These are phyloP conservation scores for Tetheella fluctuosa DNA, from an alignment of 2,888 invertebrate genomes.

Conservation along the genomic window DNA sequence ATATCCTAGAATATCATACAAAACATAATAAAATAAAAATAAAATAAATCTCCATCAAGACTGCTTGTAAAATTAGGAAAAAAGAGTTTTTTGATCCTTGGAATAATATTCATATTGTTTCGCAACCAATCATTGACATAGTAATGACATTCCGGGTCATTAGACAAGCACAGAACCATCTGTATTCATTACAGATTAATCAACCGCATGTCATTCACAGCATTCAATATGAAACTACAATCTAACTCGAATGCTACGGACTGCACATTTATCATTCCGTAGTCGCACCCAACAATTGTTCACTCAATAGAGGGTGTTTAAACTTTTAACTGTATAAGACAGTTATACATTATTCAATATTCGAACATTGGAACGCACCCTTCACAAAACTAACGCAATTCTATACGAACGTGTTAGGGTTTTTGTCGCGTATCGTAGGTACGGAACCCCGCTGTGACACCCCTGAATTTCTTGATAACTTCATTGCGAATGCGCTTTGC, in stretches of 20 bases:
- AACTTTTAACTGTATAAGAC: slow-evolving; percentile 73
- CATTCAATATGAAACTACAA: slow-evolving; percentile 26
- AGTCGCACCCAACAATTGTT: slow-evolving; percentile 57
- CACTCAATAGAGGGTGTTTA: slow-evolving; percentile 77
- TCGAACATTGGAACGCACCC: slow-evolving; percentile 60
- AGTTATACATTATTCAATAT: slow-evolving; percentile 76
- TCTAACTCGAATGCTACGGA: slow-evolving; percentile 39
- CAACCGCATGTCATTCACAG: slow-evolving; percentile 21
- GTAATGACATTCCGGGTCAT: background rate
- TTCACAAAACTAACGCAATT: slow-evolving; percentile 41
- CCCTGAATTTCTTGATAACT: slow-evolving; percentile 78
- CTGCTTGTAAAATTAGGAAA: too few species aligned
- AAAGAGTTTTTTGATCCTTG: background rate
- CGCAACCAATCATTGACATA: background rate
- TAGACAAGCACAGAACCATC: background rate
- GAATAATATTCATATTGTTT: background rate
- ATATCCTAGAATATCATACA: too few species aligned
- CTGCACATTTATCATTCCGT: slow-evolving; percentile 66
- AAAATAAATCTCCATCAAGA: too few species aligned
- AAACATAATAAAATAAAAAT: too few species aligned
- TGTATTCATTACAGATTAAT: slow-evolving; percentile 6
- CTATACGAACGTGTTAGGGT: slow-evolving; percentile 60
- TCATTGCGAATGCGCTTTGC: slow-evolving; percentile 66
- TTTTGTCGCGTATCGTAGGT: slow-evolving; percentile 51
- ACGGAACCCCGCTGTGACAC: slow-evolving; percentile 48